These are phyloP conservation scores for Hirtodrosophila duncani DNA, from an alignment of 2,888 invertebrate species.

Conservation along the genomic window DNA sequence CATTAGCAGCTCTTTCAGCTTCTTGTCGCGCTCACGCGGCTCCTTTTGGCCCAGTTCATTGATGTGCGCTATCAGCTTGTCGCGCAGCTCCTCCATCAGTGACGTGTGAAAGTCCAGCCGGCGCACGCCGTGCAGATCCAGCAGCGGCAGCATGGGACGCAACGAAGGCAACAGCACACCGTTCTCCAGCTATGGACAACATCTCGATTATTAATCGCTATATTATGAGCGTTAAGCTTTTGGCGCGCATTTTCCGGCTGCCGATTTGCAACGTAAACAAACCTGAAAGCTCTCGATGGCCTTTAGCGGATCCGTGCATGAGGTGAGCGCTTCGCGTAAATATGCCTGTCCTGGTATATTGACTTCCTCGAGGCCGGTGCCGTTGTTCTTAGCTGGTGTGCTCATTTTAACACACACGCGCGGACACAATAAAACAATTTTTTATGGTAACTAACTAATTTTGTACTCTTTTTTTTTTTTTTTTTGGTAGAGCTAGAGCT, in stretches of 20 bases:
- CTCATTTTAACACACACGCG: slow-evolving; percentile 57
- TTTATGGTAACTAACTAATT: slow-evolving; percentile 11
- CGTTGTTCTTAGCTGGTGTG: slow-evolving; percentile 77
- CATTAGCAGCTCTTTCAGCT: slow-evolving; percentile 91
- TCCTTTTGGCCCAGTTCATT: slow-evolving; percentile 85
- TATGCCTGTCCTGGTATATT: slow-evolving; percentile 92
- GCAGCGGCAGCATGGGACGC: slow-evolving; percentile 94
- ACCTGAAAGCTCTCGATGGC: slow-evolving; percentile 99
- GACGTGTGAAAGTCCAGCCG: slow-evolving; percentile 96
- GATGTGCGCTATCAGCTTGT: slow-evolving; percentile 87
- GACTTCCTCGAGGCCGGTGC: slow-evolving; percentile 88
- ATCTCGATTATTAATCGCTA: too few relatives aligned
- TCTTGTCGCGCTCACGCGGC: slow-evolving; percentile 82
- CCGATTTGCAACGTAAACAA: slow-evolving; percentile 44
- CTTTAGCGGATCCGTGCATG: slow-evolving; percentile 96
- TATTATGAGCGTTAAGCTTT: neutral
- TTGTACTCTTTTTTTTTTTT: slow-evolving; percentile 2
- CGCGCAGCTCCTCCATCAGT: slow-evolving; percentile 88
- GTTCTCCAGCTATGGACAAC: slow-evolving; percentile 86
- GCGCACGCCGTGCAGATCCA: slow-evolving; percentile 95
- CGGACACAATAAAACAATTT: slow-evolving; percentile 5
- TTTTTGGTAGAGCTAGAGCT: too few relatives aligned
- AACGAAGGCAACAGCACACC: slow-evolving; percentile 94
- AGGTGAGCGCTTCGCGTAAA: slow-evolving; percentile 93
- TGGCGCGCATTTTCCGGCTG: too few relatives aligned